Base-by-base conservation (phyloP, 1,140 invertebrate species). In the Formica exsecta region DNA sequence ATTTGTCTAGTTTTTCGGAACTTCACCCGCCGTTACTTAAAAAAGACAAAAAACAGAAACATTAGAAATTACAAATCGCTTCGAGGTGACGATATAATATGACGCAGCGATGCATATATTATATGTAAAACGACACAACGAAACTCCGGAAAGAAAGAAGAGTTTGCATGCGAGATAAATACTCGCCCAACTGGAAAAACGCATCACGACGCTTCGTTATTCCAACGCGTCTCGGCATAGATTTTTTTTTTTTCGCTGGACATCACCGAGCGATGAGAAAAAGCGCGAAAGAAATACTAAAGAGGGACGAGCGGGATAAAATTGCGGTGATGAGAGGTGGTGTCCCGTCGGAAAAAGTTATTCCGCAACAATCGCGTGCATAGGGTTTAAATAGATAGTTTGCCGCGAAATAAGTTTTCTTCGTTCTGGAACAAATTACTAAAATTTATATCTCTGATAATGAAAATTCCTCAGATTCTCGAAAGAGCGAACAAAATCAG, bases 141-240 rank as follows among this genome's bases (percentile, higher is more conserved):
- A 57, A 81, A 71, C 4, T 25, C 7, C 62, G 19, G 9, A 13
- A 59, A 54, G 38, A 66, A 66, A 41, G 16, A 48, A 48, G 29
- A 25, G 32, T 32, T 66, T 41, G 32, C 48, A 41, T 11, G 32
- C 38, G 36, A 79, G 75, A 85, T 77, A 79, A 85, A 38, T 57
- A 68, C 25, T 57, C 32, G 44, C 22, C 3, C 9, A 66, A 41
- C 62, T 65, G 62, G 83, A 79, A 85, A 77, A 85, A 79, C 62
- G 75, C 74, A 68, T 68, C 36, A 79, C 48, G 7, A 44, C 13
- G 62, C 51, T 79, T 85, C 62, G 83, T 85, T 79, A 85, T 65
- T 13, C 8, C 16, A 62, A 25, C 36, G 22, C 25, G 25, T 79
- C 51, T 66, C 44, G 48, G 9, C 16, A 64, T 51, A 48, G 41